Evolutionary conservation across 2,113 vertebrate genomes (phyloP).

Genomic region (Apistogramma diplotaenia): DNA sequence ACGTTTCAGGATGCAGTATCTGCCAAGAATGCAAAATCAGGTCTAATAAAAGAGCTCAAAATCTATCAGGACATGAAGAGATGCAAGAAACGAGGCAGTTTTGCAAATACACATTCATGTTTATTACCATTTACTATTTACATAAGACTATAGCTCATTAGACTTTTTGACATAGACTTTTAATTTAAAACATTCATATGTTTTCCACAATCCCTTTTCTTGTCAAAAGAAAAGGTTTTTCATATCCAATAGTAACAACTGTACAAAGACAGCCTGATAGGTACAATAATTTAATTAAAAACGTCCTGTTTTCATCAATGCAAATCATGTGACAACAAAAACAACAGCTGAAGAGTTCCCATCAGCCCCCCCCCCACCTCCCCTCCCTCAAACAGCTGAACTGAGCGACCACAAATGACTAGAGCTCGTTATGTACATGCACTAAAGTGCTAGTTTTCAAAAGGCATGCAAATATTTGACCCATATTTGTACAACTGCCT

Average conservation of each 20-base stretch:
- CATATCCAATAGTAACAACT: slow-evolving; percentile 75
- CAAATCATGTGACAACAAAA: slow-evolving; percentile 82
- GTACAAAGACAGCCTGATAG: slow-evolving; percentile 81
- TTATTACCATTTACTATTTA: slow-evolving; percentile 76
- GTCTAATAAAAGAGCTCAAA: slow-evolving; percentile 1
- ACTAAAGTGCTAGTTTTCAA: slow-evolving; percentile 89
- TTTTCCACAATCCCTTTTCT: slow-evolving; percentile 59
- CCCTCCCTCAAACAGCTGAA: slow-evolving; percentile 60
- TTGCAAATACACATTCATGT: slow-evolving; percentile 80
- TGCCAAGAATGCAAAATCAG: neutral
- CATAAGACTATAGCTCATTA: slow-evolving; percentile 70
- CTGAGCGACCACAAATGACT: slow-evolving; percentile 74
- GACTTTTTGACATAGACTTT: slow-evolving; percentile 72
- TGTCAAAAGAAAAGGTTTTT: slow-evolving; percentile 56
- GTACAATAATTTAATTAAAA: slow-evolving; percentile 87
- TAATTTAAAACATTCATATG: slow-evolving; percentile 77
- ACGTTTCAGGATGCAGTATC: neutral
- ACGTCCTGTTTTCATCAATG: slow-evolving; percentile 77
- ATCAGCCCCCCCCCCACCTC: slow-evolving; percentile 42
- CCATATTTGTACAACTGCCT: slow-evolving; percentile 79
- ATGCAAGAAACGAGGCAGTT: neutral
- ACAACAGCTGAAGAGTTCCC: slow-evolving; percentile 78
- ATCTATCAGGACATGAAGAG: neutral
- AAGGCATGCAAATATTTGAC: slow-evolving; percentile 85
- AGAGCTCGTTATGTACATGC: slow-evolving; percentile 87